Evolutionary conservation across 2,113 vertebrate genomes (phyloP).

Genomic region (Microtus pennsylvanicus): DNA sequence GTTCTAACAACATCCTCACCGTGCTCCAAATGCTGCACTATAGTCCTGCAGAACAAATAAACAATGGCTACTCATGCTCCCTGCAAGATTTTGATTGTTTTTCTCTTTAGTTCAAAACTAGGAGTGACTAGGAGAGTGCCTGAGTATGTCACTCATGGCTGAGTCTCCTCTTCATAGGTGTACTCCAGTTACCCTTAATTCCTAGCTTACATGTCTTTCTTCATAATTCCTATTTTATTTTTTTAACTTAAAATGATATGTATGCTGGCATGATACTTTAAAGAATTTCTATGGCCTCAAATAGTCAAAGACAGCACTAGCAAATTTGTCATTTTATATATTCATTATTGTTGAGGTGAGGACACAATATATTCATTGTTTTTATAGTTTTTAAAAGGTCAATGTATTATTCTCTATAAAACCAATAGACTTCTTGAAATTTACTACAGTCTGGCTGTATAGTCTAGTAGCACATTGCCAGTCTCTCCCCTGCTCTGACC

Average conservation of each 20-base stretch:
- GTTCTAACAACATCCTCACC: not conserved
- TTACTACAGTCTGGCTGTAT: not conserved
- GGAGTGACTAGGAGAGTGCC: not conserved
- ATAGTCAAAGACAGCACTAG: not conserved
- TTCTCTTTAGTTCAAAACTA: not conserved
- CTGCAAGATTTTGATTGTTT: not conserved
- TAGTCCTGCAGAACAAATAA: not conserved
- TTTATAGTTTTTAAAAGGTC: not conserved
- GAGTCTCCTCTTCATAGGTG: not conserved
- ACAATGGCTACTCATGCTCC: not conserved
- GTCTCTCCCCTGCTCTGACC: not conserved
- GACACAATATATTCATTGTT: not conserved
- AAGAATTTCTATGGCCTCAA: not conserved
- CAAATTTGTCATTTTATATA: not conserved
- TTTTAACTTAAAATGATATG: not conserved
- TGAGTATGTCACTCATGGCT: not conserved
- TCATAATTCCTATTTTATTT: not conserved
- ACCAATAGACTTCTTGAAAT: not conserved
- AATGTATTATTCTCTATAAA: not conserved
- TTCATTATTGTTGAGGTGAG: not conserved
- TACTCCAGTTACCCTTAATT: constrained; percentile 10
- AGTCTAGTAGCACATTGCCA: not conserved
- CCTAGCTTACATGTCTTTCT: not conserved
- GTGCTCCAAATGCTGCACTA: not conserved
- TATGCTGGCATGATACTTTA: not conserved